Conservation (phyloP, 2,797 vertebrate species). For the Chrysocyon brachyurus region DNA sequence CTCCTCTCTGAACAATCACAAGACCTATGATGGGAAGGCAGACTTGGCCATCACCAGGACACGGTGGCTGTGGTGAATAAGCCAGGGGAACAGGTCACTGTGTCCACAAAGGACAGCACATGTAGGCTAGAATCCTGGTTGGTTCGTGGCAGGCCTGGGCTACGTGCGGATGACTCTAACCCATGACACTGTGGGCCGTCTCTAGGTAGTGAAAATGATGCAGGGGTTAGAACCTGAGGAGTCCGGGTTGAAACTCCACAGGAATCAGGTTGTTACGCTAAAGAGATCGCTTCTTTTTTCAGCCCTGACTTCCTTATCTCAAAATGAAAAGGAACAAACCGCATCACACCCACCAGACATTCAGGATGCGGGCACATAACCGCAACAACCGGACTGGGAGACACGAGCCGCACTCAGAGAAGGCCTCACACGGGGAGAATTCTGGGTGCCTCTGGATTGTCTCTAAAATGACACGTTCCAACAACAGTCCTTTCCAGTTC, state of each 20-base stretch:
- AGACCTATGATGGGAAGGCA: neutral
- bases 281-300: neutral
- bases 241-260: too few relatives aligned
- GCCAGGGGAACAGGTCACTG: too few relatives aligned
- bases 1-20: neutral
- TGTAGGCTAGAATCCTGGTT: accelerated
- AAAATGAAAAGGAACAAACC: neutral
- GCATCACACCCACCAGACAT: neutral
- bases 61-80: neutral
- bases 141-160: neutral
- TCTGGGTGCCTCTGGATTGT: accelerated
- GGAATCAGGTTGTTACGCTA: too few relatives aligned
- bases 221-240: neutral
- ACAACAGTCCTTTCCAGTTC: neutral
- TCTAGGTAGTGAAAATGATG: accelerated
- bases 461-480: accelerated
- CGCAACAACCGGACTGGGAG: accelerated
- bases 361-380: neutral
- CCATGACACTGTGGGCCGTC: accelerated
- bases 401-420: accelerated
- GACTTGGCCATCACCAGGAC: neutral
- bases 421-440: too few relatives aligned
- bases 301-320: neutral
- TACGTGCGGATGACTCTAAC: accelerated
- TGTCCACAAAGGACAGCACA: neutral